phyloP scores from a whole-genome alignment of 2,888 invertebrate species.

The Philopedon plagiatum region DNA sequence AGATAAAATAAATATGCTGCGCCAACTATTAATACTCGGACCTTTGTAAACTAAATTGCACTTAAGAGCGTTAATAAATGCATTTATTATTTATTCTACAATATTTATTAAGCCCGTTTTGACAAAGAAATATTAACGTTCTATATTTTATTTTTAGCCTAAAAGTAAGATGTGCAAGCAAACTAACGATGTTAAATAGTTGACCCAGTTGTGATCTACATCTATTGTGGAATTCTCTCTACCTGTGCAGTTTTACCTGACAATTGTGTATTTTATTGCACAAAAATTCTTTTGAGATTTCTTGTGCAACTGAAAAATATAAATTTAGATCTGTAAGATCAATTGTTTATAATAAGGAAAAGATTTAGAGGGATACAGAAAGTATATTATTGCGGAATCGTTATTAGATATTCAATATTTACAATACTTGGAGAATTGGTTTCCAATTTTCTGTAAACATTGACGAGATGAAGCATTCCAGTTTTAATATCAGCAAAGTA shows the following conservation, averaged over 20 bases:
- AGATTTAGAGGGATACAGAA: constrained; percentile 6
- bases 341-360: constrained; percentile 39
- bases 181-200: constrained; percentile 39
- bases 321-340: constrained; percentile 16
- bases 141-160: constrained; percentile 48
- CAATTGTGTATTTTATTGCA: constrained; percentile 11
- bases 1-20: not conserved
- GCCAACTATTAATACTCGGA: not conserved
- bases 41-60: constrained; percentile 19
- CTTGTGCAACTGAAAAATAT: constrained; percentile 34
- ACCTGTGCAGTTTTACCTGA: constrained; percentile 41
- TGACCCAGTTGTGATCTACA: constrained; percentile 41
- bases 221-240: constrained; percentile 30
- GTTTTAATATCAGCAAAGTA: no score
- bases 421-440: not conserved
- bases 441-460: not conserved
- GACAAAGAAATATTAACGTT: constrained; percentile 50
- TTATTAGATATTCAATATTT: constrained; percentile 21
- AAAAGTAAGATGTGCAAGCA: constrained; percentile 32
- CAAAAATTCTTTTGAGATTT: constrained; percentile 25
- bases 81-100: constrained; percentile 38
- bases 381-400: constrained; percentile 22
- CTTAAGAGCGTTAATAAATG: constrained; percentile 40
- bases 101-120: constrained; percentile 42
- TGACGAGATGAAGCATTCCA: no score